A percentile compares a stretch with the other conserved stretches of the same genome.
phyloP scores from a whole-genome alignment of 2,113 vertebrate genomes.

The Dipodomys spectabilis region DNA sequence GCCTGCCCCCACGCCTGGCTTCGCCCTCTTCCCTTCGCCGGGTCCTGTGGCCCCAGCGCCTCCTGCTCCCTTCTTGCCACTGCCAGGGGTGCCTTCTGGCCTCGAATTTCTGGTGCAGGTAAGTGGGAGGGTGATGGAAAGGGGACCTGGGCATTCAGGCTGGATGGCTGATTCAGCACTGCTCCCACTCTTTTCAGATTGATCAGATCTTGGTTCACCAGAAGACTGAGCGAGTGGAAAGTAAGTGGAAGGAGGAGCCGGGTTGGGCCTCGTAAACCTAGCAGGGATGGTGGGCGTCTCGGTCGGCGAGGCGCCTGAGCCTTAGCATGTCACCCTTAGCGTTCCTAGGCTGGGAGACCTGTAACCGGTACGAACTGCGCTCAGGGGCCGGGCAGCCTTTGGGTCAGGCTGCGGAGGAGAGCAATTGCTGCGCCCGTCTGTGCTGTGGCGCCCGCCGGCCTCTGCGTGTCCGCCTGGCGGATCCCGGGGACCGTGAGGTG shows the following conservation, averaged over 20 bases:
- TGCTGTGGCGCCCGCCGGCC: conserved; percentile 93
- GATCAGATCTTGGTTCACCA: conserved; percentile 95
- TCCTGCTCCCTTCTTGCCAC: conserved; percentile 72
- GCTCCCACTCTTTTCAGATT: conserved; percentile 84
- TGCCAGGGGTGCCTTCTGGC: conserved; percentile 88
- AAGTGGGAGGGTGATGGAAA: neutral
- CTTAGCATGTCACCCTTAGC: conserved; percentile 68
- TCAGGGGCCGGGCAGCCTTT: conserved; percentile 92
- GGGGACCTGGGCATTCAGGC: too few relatives aligned
- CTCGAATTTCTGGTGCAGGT: conserved; percentile 93
- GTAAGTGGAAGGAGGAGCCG: conserved; percentile 77
- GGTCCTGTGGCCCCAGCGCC: conserved; percentile 70
- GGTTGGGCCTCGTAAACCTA: neutral
- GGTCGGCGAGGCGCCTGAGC: neutral
- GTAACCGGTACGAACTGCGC: conserved; percentile 93
- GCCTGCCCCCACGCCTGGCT: conserved; percentile 83
- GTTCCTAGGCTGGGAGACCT: conserved; percentile 90
- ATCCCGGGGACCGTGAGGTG: conserved; percentile 90
- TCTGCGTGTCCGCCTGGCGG: conserved; percentile 92
- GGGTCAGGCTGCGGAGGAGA: conserved; percentile 92
- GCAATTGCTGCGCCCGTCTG: conserved; percentile 92
- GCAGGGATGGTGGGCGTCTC: neutral
- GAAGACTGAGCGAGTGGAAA: conserved; percentile 92
- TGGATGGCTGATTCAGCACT: neutral
- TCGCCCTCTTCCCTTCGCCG: conserved; percentile 82